phyloP scores from a whole-genome alignment of 2,888 invertebrate species.

The Erebia epiphron region DNA sequence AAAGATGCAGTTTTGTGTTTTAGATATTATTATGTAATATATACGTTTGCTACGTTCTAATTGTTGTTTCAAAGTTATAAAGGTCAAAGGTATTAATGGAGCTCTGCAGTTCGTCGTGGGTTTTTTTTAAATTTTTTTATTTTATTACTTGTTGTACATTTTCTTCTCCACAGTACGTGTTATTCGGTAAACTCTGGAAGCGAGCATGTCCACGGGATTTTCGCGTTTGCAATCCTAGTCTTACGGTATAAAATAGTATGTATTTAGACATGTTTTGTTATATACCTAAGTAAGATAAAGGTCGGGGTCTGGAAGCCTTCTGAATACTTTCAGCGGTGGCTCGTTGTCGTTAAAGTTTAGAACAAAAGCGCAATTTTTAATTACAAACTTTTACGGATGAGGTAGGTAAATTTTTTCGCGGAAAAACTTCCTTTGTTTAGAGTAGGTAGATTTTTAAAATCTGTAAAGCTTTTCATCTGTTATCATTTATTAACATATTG shows the following conservation, averaged over 20 bases:
- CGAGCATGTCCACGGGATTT: not conserved
- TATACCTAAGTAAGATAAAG: constrained; percentile 30
- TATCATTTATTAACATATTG: not conserved
- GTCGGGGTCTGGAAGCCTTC: constrained; percentile 25
- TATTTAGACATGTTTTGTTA: constrained; percentile 17
- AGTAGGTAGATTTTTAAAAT: constrained; percentile 29
- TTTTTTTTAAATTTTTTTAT: too few species aligned
- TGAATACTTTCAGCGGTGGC: constrained; percentile 34
- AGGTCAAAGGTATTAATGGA: too few species aligned
- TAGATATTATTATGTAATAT: too few species aligned
- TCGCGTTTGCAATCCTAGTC: not conserved
- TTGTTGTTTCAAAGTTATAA: too few species aligned
- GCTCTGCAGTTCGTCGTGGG: too few species aligned
- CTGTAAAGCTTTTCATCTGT: not conserved
- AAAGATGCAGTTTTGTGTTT: too few species aligned
- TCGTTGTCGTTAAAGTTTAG: constrained; percentile 39
- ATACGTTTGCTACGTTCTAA: too few species aligned
- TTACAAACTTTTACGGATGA: constrained; percentile 40
- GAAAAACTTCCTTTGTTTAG: constrained; percentile 28
- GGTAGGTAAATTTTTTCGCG: constrained; percentile 28
- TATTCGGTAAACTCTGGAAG: constrained; percentile 21
- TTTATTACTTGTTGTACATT: too few species aligned
- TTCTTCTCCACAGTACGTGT: constrained; percentile 22
- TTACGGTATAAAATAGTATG: constrained; percentile 4
- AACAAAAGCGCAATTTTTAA: constrained; percentile 43